Evolutionary conservation across 1,140 invertebrate species (phyloP).

Genomic region (Drosophila eugracilis): DNA sequence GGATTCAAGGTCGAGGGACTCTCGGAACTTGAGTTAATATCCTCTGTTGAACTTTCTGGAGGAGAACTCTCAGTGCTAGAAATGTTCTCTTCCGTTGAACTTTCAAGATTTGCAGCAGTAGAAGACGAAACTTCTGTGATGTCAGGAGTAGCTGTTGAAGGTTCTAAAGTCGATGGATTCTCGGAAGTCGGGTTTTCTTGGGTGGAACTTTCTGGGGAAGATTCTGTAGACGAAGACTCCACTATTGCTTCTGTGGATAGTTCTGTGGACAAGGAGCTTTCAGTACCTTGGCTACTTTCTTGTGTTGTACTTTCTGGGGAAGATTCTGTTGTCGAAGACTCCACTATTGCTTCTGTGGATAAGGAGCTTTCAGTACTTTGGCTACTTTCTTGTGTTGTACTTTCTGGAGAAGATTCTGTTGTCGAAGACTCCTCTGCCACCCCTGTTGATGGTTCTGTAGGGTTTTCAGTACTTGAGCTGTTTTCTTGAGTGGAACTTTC

Average conservation of each 20-base stretch:
- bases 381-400: background rate
- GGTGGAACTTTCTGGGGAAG: background rate
- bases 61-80: background rate
- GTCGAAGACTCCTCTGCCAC: background rate
- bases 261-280: background rate
- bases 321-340: background rate
- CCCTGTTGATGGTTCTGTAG: background rate
- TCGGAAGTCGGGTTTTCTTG: background rate
- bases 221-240: background rate
- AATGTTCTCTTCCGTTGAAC: background rate
- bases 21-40: background rate
- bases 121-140: background rate
- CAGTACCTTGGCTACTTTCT: background rate
- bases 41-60: background rate
- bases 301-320: background rate
- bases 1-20: background rate
- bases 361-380: background rate
- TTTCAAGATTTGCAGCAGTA: background rate
- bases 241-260: background rate
- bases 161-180: background rate
- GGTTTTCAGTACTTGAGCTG: slow-evolving; percentile 3
- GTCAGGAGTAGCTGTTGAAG: too few species aligned
- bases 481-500: slow-evolving; percentile 3
- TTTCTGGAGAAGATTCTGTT: background rate
- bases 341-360: background rate